Evolutionary conservation across 2,113 vertebrate genomes (phyloP).

Genomic region (Orthonyx spaldingii): DNA sequence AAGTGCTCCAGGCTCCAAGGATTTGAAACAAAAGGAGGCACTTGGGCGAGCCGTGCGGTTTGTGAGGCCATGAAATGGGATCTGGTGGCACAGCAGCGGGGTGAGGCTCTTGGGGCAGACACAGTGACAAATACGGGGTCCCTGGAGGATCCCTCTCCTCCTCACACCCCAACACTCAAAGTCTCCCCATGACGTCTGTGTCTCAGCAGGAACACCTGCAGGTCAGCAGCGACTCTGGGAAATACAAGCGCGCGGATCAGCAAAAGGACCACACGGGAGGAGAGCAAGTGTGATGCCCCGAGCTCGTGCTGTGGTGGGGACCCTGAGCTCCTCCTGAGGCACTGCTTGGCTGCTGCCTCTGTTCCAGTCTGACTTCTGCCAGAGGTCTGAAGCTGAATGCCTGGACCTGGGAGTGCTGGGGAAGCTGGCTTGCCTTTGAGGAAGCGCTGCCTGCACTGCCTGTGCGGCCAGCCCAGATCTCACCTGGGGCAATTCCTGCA

Average conservation of each 20-base stretch:
- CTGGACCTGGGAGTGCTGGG: accelerated
- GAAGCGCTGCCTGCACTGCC: background rate
- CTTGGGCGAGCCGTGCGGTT: background rate
- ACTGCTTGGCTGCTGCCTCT: background rate
- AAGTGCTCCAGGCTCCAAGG: constrained; percentile 59
- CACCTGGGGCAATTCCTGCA: accelerated
- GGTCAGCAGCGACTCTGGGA: background rate
- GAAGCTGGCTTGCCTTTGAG: background rate
- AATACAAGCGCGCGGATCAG: background rate
- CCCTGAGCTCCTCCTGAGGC: background rate
- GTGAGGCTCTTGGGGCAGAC: background rate
- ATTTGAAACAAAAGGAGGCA: constrained; percentile 52
- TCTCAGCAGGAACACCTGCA: background rate
- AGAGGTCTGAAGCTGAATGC: background rate
- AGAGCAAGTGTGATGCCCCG: accelerated
- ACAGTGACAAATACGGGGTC: accelerated
- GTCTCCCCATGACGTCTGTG: accelerated
- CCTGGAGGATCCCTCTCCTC: accelerated
- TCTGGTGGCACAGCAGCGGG: accelerated
- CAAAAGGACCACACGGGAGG: accelerated
- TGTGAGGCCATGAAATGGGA: background rate
- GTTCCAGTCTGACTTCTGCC: background rate
- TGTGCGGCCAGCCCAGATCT: background rate
- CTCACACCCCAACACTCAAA: too few relatives aligned
- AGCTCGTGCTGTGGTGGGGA: accelerated